Conservation (phyloP, 2,888 invertebrate genomes). For the Germaria angustata region DNA sequence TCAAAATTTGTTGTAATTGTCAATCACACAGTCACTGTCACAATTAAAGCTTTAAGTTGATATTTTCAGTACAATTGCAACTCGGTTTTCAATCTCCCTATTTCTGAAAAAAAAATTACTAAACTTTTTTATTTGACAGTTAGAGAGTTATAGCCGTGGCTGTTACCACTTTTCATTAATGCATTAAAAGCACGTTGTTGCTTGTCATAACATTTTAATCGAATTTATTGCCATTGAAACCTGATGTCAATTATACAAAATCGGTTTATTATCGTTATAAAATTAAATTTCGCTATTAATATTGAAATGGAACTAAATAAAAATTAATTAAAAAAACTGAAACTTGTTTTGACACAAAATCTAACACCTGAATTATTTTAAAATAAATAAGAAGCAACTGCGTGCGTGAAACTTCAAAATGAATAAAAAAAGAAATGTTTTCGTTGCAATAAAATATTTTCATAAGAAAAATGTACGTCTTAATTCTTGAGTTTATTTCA, state of each 20-base stretch:
- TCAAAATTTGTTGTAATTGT: no score
- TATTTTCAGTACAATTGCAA: not conserved
- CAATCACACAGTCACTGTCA: no score
- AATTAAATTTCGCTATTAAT: slow-evolving; percentile 12
- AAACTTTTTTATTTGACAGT: slow-evolving; percentile 35
- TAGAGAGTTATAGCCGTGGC: not conserved
- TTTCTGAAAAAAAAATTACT: not conserved
- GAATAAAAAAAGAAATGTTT: not conserved
- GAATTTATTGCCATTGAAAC: slow-evolving; percentile 36
- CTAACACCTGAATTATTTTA: not conserved
- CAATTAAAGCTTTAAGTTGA: no score
- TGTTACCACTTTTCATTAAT: not conserved
- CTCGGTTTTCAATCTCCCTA: not conserved
- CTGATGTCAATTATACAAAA: not conserved
- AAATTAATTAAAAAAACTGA: not conserved
- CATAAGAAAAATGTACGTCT: not conserved
- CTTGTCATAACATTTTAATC: slow-evolving; percentile 1
- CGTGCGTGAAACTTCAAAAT: not conserved
- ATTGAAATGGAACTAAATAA: not conserved
- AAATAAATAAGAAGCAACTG: not conserved
- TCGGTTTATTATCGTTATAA: slow-evolving; percentile 5
- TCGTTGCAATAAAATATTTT: not conserved
- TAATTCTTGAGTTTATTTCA: not conserved
- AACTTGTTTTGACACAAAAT: not conserved
- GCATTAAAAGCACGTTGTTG: not conserved